These are phyloP conservation scores for Peromyscus attwateri DNA, from an alignment of 2,797 vertebrate species.

Conservation along the genomic window DNA sequence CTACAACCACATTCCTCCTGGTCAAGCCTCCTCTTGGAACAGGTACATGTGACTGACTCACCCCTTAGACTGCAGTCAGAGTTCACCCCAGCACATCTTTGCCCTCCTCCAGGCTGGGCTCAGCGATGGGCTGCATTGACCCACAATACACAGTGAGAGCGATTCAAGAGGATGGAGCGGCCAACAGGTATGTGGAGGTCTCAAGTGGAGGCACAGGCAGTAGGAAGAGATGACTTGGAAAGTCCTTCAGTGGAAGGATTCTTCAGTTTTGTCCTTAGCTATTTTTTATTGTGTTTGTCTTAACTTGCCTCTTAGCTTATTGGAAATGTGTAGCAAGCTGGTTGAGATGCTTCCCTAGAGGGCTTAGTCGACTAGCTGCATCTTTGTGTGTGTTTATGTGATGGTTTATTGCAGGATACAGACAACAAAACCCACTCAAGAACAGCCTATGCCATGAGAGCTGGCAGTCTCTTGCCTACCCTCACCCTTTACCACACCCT, in stretches of 20 bases:
- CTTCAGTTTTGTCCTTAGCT: neutral
- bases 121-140: too few relatives aligned
- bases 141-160: neutral
- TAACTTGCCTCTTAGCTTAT: neutral
- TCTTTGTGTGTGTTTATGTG: neutral
- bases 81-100: neutral
- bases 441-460: neutral
- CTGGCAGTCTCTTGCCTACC: too few relatives aligned
- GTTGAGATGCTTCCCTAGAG: neutral
- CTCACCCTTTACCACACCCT: too few relatives aligned
- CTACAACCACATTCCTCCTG: neutral
- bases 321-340: neutral
- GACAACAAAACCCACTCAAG: neutral
- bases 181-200: neutral
- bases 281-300: neutral
- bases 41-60: neutral
- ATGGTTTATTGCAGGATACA: neutral
- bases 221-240: neutral
- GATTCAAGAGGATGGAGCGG: neutral
- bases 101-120: neutral
- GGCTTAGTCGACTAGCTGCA: neutral
- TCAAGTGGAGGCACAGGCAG: neutral
- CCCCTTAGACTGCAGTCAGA: neutral
- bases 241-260: neutral
- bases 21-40: neutral